Evolutionary conservation across 2,888 invertebrate genomes (phyloP).

Genomic region (Erannis defoliaria): DNA sequence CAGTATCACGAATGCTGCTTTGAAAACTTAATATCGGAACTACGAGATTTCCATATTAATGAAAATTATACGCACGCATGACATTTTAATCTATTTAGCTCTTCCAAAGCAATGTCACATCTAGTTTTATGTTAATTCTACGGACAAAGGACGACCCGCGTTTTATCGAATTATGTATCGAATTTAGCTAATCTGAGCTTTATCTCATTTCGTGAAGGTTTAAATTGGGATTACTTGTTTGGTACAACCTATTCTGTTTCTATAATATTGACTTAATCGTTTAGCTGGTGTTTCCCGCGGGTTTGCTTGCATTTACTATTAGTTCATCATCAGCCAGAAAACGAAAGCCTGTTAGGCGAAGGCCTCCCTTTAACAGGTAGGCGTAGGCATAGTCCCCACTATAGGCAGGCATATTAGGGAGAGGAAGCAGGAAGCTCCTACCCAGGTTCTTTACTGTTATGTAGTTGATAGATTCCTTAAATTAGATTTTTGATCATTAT

Average conservation of each 20-base stretch:
- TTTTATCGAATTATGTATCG: constrained; percentile 27
- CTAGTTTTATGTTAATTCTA: constrained; percentile 20
- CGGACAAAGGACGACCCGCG: constrained; percentile 19
- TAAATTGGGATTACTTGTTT: constrained; percentile 16
- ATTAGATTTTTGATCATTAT: too few species aligned
- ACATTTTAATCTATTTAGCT: constrained; percentile 25
- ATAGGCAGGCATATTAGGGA: too few species aligned
- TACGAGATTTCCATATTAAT: constrained; percentile 24
- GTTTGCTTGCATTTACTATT: not conserved
- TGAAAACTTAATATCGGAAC: constrained; percentile 14
- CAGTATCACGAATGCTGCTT: not conserved
- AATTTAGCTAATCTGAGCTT: constrained; percentile 21
- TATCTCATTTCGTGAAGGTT: constrained; percentile 14
- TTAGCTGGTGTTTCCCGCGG: not conserved
- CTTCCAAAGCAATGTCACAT: constrained; percentile 8
- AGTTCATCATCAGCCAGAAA: too few species aligned
- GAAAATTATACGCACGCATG: constrained; percentile 4
- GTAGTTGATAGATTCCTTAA: too few species aligned
- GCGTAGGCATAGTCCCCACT: too few species aligned
- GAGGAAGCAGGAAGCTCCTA: too few species aligned
- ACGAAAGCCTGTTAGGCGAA: too few species aligned
- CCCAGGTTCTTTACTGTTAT: too few species aligned
- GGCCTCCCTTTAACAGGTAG: too few species aligned
- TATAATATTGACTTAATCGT: not conserved
- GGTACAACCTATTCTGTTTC: not conserved